Conservation (phyloP, 2,888 invertebrate genomes). For the Gisinianus flammeolus region DNA sequence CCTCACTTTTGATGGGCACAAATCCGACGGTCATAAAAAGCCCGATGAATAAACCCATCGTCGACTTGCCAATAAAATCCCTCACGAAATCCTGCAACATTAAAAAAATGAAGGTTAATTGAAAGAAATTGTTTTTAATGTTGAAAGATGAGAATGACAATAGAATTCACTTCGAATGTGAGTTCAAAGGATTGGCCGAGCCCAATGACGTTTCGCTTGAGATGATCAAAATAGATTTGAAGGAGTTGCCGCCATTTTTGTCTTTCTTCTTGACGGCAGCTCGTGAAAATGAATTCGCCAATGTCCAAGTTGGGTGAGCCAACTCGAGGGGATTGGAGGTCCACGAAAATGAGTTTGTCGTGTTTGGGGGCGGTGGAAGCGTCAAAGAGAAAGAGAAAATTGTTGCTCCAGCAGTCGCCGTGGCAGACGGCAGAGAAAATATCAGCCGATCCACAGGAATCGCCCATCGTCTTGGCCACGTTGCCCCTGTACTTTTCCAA, state of each 20-base stretch:
- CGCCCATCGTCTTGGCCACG: background rate
- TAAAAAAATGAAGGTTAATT: background rate
- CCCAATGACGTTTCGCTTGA: background rate
- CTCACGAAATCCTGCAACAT: conserved; percentile 14
- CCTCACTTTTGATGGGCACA: conserved; percentile 38
- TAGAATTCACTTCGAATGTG: conserved; percentile 15
- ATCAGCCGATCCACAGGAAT: background rate
- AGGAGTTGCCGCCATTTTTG: conserved; percentile 32
- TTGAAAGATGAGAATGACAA: conserved; percentile 12
- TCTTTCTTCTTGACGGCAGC: conserved; percentile 36
- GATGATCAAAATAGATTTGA: conserved; percentile 29
- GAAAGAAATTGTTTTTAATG: background rate
- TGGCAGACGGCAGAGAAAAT: conserved; percentile 28
- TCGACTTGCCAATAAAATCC: conserved; percentile 39
- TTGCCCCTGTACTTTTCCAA: conserved; percentile 19
- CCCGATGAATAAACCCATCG: conserved; percentile 38
- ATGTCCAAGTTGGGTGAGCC: conserved; percentile 38
- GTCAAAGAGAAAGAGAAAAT: conserved; percentile 16
- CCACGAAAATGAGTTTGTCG: background rate
- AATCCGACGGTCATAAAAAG: conserved; percentile 26
- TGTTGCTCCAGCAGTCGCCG: conserved; percentile 42
- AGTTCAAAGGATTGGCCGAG: background rate
- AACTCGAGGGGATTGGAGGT: background rate
- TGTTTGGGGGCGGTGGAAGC: background rate
- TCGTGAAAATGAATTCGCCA: conserved; percentile 40